phyloP scores from a whole-genome alignment of 2,113 vertebrate genomes.

The Poeciliopsis occidentalis region DNA sequence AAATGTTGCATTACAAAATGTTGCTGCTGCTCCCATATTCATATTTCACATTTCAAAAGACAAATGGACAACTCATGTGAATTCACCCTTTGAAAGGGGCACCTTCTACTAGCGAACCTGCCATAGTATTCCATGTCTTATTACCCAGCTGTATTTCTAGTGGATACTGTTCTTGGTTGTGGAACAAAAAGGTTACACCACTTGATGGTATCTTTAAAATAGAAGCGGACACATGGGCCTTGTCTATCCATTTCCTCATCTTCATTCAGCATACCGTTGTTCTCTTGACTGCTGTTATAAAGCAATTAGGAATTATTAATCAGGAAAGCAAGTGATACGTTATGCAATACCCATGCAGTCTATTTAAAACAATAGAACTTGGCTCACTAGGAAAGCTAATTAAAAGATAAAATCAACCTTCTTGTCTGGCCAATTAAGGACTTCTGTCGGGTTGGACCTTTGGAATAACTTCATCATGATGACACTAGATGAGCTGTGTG shows the following conservation, averaged over 20 bases:
- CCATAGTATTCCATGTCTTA: neutral
- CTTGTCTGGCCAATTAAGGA: constrained; percentile 73
- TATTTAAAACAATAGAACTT: constrained; percentile 71
- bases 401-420: constrained; percentile 78
- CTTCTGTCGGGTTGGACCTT: constrained; percentile 68
- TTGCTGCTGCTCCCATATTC: no score
- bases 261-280: constrained; percentile 25
- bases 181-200: neutral
- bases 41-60: no score
- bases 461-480: constrained; percentile 69
- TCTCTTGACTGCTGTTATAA: constrained; percentile 43
- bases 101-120: no score
- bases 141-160: neutral
- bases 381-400: constrained; percentile 71
- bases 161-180: neutral
- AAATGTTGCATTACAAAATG: no score
- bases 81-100: no score
- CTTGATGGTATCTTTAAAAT: constrained; percentile 3
- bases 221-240: neutral
- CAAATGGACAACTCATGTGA: no score
- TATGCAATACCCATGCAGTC: constrained; percentile 70
- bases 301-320: constrained; percentile 71
- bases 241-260: constrained; percentile 45
- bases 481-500: constrained; percentile 40
- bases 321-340: constrained; percentile 68